Evolutionary conservation across 1,140 invertebrate species (phyloP).

Genomic region (Nixonia krombeini): DNA sequence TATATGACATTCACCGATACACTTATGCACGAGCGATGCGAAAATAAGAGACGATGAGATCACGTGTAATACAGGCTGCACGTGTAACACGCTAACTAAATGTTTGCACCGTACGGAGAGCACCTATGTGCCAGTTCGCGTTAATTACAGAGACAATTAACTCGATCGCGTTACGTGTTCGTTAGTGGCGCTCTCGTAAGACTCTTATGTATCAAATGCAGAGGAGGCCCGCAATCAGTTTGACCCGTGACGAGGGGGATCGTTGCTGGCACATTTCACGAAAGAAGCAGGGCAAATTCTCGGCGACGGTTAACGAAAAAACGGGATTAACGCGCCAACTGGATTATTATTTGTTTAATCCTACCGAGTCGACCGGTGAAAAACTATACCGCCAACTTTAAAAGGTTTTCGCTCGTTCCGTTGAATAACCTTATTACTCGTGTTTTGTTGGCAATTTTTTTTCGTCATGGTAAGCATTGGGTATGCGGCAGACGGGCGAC

Average conservation of each 20-base stretch:
- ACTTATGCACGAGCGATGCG: constrained; percentile 18
- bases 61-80: constrained; percentile 30
- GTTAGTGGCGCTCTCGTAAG: constrained; percentile 33
- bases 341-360: too few relatives aligned
- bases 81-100: constrained; percentile 58
- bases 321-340: too few relatives aligned
- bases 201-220: constrained; percentile 22
- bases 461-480: constrained; percentile 16
- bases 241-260: constrained; percentile 14
- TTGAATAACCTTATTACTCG: constrained; percentile 12
- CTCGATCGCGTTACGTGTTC: constrained; percentile 55
- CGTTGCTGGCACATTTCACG: too few relatives aligned
- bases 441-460: constrained; percentile 29
- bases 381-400: constrained; percentile 8
- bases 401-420: constrained; percentile 6
- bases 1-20: too few relatives aligned
- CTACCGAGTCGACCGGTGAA: constrained; percentile 6
- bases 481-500: constrained; percentile 26
- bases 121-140: constrained; percentile 43
- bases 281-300: too few relatives aligned
- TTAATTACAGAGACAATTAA: constrained; percentile 63
- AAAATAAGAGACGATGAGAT: constrained; percentile 35
- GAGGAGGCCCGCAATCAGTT: constrained; percentile 36
- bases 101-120: constrained; percentile 55
- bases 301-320: too few relatives aligned